A percentile compares a stretch with the other conserved stretches of the same genome.
Evolutionary conservation across 2,888 invertebrate species (phyloP).

Genomic region (Synanthedon formicaeformis): DNA sequence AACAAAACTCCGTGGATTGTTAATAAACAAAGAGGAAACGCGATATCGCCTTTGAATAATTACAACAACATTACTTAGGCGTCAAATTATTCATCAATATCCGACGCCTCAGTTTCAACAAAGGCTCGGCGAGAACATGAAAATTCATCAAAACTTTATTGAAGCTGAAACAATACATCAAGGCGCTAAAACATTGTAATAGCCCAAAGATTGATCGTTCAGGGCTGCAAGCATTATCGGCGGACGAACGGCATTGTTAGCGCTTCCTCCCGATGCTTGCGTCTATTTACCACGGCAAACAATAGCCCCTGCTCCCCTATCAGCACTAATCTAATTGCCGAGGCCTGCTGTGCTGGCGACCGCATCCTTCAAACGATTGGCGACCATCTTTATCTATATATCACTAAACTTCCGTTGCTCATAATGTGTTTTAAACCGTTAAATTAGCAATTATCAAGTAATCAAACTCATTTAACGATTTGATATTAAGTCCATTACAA

Average conservation of each 20-base stretch:
- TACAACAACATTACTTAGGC: slow-evolving; percentile 37
- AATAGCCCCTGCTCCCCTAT: slow-evolving; percentile 32
- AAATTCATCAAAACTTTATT: slow-evolving; percentile 70
- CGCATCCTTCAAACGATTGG: slow-evolving; percentile 3
- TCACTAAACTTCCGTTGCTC: too few species aligned
- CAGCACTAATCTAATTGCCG: slow-evolving; percentile 36
- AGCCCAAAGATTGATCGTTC: slow-evolving; percentile 64
- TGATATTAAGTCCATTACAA: too few species aligned
- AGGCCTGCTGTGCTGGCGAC: slow-evolving; percentile 16
- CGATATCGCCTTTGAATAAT: slow-evolving; percentile 40
- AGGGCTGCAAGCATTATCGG: slow-evolving; percentile 47
- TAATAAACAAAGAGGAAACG: slow-evolving; percentile 14
- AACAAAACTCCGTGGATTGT: background rate
- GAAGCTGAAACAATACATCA: slow-evolving; percentile 68
- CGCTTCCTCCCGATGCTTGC: slow-evolving; percentile 15
- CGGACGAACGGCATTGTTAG: slow-evolving; percentile 37
- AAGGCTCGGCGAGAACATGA: slow-evolving; percentile 53
- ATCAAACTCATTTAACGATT: background rate
- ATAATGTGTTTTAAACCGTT: background rate
- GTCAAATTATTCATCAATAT: slow-evolving; percentile 65
- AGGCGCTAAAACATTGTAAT: slow-evolving; percentile 67
- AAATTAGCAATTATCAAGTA: background rate
- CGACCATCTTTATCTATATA: background rate
- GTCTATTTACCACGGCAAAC: slow-evolving; percentile 32
- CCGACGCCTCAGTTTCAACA: slow-evolving; percentile 50